Conservation (phyloP, 1,140 invertebrate genomes). For the Drosophila littoralis region DNA sequence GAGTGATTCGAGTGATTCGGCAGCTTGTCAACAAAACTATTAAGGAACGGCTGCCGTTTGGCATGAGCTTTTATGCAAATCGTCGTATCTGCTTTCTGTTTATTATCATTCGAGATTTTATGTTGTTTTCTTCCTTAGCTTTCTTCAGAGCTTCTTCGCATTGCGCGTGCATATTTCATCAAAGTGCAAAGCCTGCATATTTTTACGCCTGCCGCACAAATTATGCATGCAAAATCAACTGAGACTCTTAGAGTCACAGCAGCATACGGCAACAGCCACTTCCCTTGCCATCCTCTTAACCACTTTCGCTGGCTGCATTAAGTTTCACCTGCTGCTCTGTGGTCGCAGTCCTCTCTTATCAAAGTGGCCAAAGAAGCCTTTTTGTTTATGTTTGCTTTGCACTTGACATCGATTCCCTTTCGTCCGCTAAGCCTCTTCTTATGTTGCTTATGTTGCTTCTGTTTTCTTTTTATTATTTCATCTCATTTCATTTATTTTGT, state of each 20-base stretch:
- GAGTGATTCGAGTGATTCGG: slow-evolving; percentile 1
- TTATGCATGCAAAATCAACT: slow-evolving; percentile 77
- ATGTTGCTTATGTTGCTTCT: slow-evolving; percentile 7
- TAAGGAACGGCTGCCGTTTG: slow-evolving; percentile 29
- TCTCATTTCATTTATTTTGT: slow-evolving; percentile 69
- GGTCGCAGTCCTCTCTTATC: slow-evolving; percentile 33
- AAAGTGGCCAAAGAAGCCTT: slow-evolving; percentile 66
- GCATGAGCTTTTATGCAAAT: slow-evolving; percentile 63
- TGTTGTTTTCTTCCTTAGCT: slow-evolving; percentile 22
- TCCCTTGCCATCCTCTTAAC: slow-evolving; percentile 12
- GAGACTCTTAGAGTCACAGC: slow-evolving; percentile 32
- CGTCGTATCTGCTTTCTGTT: slow-evolving; percentile 18
- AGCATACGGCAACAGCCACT: slow-evolving; percentile 15
- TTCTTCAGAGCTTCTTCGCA: slow-evolving; percentile 10
- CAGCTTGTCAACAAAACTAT: slow-evolving; percentile 57
- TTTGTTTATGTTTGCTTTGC: slow-evolving; percentile 57
- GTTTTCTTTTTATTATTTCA: slow-evolving; percentile 22
- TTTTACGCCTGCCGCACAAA: slow-evolving; percentile 62
- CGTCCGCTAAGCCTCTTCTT: background rate
- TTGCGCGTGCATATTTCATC: slow-evolving; percentile 71
- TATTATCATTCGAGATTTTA: slow-evolving; percentile 7
- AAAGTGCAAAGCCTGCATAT: slow-evolving; percentile 75
- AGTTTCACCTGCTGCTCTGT: slow-evolving; percentile 29
- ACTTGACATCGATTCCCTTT: slow-evolving; percentile 40
- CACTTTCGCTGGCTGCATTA: slow-evolving; percentile 60